Conservation (phyloP, 2,113 vertebrate species). For the Tachysurus fulvidraco region DNA sequence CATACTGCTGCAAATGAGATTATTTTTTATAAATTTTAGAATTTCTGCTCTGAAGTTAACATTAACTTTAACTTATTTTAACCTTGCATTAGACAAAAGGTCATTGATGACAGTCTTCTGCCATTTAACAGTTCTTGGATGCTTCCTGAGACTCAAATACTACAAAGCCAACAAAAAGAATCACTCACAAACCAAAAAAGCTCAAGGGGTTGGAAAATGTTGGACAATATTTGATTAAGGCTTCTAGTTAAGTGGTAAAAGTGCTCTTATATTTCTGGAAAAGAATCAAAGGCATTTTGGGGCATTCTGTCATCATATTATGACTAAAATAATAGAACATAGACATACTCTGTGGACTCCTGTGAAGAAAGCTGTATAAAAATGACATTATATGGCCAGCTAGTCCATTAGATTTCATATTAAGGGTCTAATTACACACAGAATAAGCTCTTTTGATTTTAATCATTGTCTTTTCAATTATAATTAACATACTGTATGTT, state of each 20-base stretch:
- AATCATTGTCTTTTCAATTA: not conserved
- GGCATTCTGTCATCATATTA: constrained; percentile 49
- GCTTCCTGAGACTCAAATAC: constrained; percentile 68
- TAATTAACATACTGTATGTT: not conserved
- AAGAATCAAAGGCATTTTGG: not conserved
- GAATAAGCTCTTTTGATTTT: not conserved
- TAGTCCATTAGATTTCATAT: not conserved
- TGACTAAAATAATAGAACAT: constrained; percentile 17
- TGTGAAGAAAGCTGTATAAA: not conserved
- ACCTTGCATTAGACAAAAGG: not conserved
- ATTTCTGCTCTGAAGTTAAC: not conserved
- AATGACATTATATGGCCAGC: constrained; percentile 11
- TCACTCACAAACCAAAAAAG: not conserved
- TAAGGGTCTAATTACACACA: constrained; percentile 2
- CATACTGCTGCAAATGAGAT: not conserved
- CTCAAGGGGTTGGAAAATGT: constrained; percentile 51
- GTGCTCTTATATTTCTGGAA: constrained; percentile 6
- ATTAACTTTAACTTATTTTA: not conserved
- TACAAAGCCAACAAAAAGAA: constrained; percentile 70
- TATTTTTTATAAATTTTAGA: not conserved
- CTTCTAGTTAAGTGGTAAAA: constrained; percentile 56
- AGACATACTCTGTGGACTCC: not conserved
- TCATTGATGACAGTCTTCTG: not conserved
- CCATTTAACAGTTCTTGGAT: not conserved
- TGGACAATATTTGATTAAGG: constrained; percentile 54